Evolutionary conservation across 2,113 vertebrate genomes (phyloP).

Genomic region (Triplophysa dalaica): DNA sequence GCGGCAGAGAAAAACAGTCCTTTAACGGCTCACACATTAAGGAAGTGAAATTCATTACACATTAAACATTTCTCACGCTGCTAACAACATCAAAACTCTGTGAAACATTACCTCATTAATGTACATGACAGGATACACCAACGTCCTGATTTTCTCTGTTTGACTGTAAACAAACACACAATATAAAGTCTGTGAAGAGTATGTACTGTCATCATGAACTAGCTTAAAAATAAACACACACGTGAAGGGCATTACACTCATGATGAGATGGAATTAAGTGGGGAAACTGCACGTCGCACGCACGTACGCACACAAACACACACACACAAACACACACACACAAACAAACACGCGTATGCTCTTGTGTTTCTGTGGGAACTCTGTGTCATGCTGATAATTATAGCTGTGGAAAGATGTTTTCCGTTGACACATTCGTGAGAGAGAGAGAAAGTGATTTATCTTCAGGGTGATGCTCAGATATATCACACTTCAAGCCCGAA

Average conservation of each 20-base stretch:
- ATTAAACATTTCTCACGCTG: no score
- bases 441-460: conserved; percentile 5
- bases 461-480: background rate
- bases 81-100: background rate
- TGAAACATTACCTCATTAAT: conserved; percentile 86
- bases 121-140: conserved; percentile 89
- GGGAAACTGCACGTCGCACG: no score
- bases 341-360: background rate
- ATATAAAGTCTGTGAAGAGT: no score
- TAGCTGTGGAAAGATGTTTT: background rate
- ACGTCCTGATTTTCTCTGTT: conserved; percentile 78
- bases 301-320: background rate
- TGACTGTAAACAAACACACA: conserved; percentile 67
- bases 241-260: no score
- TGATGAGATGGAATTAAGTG: no score
- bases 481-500: background rate
- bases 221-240: no score
- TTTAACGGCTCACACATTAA: no score
- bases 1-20: no score
- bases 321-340: background rate
- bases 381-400: background rate
- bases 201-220: no score
- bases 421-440: background rate
- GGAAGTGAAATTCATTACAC: no score
- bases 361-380: background rate